Evolutionary conservation across 2,888 invertebrate genomes (phyloP).

Genomic region (Drosophila melanosoma): DNA sequence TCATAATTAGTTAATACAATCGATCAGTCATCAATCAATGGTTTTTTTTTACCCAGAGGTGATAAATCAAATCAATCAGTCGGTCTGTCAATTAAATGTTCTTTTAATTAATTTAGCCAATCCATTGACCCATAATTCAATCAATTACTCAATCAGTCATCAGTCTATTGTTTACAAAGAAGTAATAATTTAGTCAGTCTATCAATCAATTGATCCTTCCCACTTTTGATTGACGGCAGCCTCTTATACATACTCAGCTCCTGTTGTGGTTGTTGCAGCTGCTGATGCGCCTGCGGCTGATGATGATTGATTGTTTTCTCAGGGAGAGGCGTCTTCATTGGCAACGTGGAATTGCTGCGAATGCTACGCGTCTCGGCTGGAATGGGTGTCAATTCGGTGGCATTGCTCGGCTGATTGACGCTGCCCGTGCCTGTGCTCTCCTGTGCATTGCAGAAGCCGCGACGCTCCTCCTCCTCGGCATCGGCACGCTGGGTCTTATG

Average conservation of each 20-base stretch:
- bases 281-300: slow-evolving; percentile 15
- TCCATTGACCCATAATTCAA: background rate
- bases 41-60: background rate
- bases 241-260: slow-evolving; percentile 51
- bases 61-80: background rate
- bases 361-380: slow-evolving; percentile 67
- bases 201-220: background rate
- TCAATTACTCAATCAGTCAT: background rate
- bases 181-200: background rate
- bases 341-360: slow-evolving; percentile 44
- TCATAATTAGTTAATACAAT: background rate
- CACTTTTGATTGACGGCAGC: background rate
- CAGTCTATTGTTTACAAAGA: background rate
- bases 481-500: slow-evolving; percentile 49
- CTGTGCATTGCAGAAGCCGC: slow-evolving; percentile 78
- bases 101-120: background rate
- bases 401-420: slow-evolving; percentile 37
- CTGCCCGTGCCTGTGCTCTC: slow-evolving; percentile 49
- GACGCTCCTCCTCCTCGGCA: slow-evolving; percentile 72
- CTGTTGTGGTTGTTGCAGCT: slow-evolving; percentile 43
- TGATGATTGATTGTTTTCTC: slow-evolving; percentile 8
- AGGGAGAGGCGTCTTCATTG: slow-evolving; percentile 14
- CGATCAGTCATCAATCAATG: background rate
- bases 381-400: slow-evolving; percentile 56
- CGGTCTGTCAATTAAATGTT: background rate